A percentile compares a stretch with the other conserved stretches of the same genome.
Evolutionary conservation across 2,888 invertebrate genomes (phyloP).

Genomic region (Maniola hyperantus): DNA sequence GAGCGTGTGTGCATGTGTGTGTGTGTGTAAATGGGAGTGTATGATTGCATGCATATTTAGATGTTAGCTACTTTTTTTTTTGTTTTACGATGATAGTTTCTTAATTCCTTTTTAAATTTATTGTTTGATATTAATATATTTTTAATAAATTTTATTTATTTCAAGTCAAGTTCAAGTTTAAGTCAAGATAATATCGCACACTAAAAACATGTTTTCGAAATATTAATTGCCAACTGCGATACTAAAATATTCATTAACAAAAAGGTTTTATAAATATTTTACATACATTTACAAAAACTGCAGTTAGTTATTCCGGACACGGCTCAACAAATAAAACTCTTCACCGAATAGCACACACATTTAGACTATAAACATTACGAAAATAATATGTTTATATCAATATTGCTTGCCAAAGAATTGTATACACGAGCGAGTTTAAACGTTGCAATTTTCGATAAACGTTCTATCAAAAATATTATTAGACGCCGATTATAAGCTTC

Average conservation of each 20-base stretch:
- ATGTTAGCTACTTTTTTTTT: too few species aligned
- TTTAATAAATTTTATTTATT: too few species aligned
- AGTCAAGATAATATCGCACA: neutral
- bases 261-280: neutral
- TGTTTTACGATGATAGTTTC: too few species aligned
- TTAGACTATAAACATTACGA: neutral
- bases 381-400: neutral
- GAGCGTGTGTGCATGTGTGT: too few species aligned
- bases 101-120: too few species aligned
- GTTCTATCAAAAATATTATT: too few species aligned
- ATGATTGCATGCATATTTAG: too few species aligned
- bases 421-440: constrained; percentile 21
- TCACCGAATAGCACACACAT: neutral
- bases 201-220: neutral
- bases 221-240: neutral
- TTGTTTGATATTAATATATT: too few species aligned
- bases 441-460: neutral
- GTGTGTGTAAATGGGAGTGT: too few species aligned
- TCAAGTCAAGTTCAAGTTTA: too few species aligned
- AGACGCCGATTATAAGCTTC: too few species aligned
- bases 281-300: too few species aligned
- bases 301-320: neutral
- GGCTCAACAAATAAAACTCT: neutral
- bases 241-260: neutral
- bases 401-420: constrained; percentile 25